phyloP scores from a whole-genome alignment of 2,888 invertebrate species.

The Drosophila mettleri region DNA sequence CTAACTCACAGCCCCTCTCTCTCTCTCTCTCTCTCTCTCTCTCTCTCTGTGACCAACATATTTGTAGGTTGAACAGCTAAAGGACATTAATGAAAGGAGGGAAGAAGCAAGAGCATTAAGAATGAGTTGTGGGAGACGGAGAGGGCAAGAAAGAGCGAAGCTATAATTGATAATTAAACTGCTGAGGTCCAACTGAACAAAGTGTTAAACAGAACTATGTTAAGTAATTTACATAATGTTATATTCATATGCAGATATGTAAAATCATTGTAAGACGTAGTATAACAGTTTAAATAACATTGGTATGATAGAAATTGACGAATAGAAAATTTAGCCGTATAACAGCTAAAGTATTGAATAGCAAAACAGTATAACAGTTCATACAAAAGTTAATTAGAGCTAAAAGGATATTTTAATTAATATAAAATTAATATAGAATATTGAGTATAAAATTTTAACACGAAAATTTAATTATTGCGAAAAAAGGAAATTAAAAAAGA shows the following conservation, averaged over 20 bases:
- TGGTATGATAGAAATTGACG: too few relatives aligned
- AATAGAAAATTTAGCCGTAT: neutral
- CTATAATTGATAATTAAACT: constrained; percentile 4
- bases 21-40: neutral
- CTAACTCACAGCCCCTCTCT: neutral
- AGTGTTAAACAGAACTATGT: neutral
- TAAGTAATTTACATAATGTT: neutral
- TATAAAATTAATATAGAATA: neutral
- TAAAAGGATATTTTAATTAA: neutral
- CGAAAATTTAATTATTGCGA: too few relatives aligned
- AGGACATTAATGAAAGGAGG: constrained; percentile 48
- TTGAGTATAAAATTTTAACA: too few relatives aligned
- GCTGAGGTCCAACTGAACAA: too few relatives aligned
- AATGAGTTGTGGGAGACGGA: neutral
- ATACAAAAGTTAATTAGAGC: neutral
- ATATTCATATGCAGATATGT: neutral
- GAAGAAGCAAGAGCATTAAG: neutral
- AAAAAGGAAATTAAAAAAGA: too few relatives aligned
- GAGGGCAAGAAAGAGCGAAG: neutral
- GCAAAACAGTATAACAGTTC: neutral
- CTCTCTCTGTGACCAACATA: neutral
- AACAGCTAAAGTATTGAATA: neutral
- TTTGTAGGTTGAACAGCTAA: constrained; percentile 53
- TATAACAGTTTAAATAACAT: neutral
- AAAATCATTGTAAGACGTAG: neutral